Evolutionary conservation across 2,888 invertebrate genomes (phyloP).

Genomic region (Pilophorus perplexus): DNA sequence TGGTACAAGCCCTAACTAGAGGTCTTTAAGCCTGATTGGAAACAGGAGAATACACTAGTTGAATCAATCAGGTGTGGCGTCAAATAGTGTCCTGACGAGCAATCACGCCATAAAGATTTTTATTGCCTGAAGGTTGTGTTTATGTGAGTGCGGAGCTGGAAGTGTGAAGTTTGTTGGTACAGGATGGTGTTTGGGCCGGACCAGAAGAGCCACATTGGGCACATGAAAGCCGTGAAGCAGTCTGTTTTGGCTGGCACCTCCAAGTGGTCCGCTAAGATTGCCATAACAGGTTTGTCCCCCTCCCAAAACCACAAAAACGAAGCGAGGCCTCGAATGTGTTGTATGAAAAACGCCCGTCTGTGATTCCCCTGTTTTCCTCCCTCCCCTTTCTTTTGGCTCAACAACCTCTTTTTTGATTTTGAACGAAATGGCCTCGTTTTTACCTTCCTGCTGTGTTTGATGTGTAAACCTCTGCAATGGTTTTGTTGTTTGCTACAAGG

Average conservation of each 20-base stretch:
- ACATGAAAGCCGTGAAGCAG: conserved; percentile 98
- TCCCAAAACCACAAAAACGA: not conserved
- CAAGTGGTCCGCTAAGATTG: conserved; percentile 99
- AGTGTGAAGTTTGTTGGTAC: conserved; percentile 51
- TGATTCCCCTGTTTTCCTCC: conserved; percentile 1
- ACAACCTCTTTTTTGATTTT: conserved; percentile 6
- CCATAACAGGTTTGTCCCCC: conserved; percentile 93
- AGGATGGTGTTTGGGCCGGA: conserved; percentile 97
- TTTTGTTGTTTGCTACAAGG: conserved; percentile 7
- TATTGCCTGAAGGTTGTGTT: too few relatives aligned
- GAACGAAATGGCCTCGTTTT: conserved; percentile 23
- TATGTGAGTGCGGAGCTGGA: conserved; percentile 34
- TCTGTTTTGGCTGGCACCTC: conserved; percentile 98
- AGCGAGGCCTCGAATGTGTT: not conserved
- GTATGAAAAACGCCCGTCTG: conserved; percentile 23
- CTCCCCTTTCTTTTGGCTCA: conserved; percentile 12
- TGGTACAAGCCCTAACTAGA: too few relatives aligned
- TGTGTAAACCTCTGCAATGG: conserved; percentile 28
- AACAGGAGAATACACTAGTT: too few relatives aligned
- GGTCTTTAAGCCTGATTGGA: too few relatives aligned
- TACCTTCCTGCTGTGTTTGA: conserved; percentile 25
- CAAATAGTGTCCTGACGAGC: too few relatives aligned
- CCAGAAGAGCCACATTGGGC: conserved; percentile 87
- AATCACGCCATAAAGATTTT: too few relatives aligned
- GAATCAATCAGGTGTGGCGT: too few relatives aligned